Evolutionary conservation across 2,113 vertebrate genomes (phyloP).

Genomic region (Sisor rabdophorus): DNA sequence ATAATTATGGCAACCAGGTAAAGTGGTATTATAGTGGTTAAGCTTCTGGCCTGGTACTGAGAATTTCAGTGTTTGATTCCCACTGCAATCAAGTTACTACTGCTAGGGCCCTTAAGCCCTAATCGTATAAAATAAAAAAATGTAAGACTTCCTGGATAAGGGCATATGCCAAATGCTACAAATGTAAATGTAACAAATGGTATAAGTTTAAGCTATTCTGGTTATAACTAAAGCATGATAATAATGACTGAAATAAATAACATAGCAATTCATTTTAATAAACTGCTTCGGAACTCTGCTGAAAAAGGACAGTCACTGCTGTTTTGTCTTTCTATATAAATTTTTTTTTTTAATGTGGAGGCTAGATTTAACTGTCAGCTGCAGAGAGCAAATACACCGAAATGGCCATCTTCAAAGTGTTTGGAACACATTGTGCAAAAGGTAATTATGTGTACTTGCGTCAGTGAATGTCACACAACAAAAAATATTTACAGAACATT

Average conservation of each 20-base stretch:
- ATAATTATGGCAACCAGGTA: not conserved
- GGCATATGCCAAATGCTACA: no score
- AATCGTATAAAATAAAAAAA: no score
- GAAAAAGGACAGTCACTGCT: not conserved
- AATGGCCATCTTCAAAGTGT: not conserved
- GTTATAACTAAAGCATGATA: not conserved
- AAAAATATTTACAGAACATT: conserved; percentile 24
- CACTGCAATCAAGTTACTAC: no score
- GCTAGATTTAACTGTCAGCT: not conserved
- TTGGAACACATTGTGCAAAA: conserved; percentile 23
- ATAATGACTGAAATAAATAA: not conserved
- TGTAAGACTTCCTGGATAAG: no score
- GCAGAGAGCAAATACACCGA: conserved; percentile 5
- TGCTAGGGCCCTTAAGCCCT: no score
- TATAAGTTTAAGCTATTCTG: no score
- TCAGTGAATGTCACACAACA: conserved; percentile 13
- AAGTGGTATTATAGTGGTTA: not conserved
- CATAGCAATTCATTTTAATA: not conserved
- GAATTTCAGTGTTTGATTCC: not conserved
- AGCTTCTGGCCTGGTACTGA: not conserved
- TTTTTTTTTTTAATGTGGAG: not conserved
- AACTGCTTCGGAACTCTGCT: not conserved
- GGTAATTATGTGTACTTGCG: conserved; percentile 24
- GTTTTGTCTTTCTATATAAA: not conserved
- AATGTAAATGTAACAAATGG: no score